A percentile compares a stretch with the other conserved stretches of the same genome.
These are phyloP conservation scores for Rattus rattus DNA, from an alignment of 2,113 vertebrate genomes.

Conservation along the genomic window DNA sequence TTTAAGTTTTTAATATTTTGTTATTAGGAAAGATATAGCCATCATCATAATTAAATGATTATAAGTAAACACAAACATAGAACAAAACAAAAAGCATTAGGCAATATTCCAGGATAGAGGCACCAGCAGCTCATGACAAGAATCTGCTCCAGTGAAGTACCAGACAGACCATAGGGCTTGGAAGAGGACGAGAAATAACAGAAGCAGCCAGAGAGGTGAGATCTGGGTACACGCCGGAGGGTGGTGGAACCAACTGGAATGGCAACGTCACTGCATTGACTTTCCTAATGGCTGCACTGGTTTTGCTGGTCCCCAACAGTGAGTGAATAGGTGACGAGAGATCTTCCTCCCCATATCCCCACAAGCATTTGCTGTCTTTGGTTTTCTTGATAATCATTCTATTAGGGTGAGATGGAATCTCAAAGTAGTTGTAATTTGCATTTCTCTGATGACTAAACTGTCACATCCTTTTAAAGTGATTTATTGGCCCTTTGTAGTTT, in stretches of 20 bases:
- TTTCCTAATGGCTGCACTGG: neutral
- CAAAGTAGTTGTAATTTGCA: neutral
- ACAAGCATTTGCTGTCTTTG: too few relatives aligned
- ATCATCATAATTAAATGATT: neutral
- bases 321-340: neutral
- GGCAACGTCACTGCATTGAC: too few relatives aligned
- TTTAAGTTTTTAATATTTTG: slow-evolving; percentile 30
- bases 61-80: neutral
- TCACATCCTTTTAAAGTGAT: neutral
- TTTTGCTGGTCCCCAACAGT: neutral
- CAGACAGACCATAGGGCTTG: neutral
- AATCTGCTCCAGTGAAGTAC: neutral
- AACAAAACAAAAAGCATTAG: neutral
- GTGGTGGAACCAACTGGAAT: neutral
- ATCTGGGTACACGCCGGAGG: too few relatives aligned
- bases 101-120: neutral
- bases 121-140: neutral
- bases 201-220: neutral
- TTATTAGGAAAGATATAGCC: neutral
- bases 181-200: neutral
- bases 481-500: neutral
- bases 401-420: neutral
- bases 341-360: neutral
- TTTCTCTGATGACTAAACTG: neutral
- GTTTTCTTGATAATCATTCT: neutral